These are phyloP conservation scores for Muscina levida DNA, from an alignment of 2,888 invertebrate genomes.

Conservation along the genomic window DNA sequence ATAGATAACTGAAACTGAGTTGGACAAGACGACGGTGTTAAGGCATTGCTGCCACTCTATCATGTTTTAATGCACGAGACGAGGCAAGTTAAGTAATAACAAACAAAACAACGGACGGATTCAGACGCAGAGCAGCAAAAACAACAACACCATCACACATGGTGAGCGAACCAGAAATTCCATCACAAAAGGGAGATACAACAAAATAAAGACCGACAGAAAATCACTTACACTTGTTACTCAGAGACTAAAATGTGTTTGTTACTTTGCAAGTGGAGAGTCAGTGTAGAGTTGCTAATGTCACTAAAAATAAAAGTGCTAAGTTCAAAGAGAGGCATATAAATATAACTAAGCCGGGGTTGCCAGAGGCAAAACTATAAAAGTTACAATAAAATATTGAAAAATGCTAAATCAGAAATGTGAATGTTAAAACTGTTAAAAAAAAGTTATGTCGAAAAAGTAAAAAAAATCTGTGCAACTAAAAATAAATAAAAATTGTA, in stretches of 20 bases:
- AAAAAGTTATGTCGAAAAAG: no score
- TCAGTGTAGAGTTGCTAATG: background rate
- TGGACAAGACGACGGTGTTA: slow-evolving; percentile 42
- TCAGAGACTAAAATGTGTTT: slow-evolving; percentile 18
- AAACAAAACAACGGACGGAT: slow-evolving; percentile 28
- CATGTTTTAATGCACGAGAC: slow-evolving; percentile 27
- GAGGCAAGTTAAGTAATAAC: slow-evolving; percentile 45
- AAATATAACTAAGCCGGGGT: slow-evolving; percentile 32
- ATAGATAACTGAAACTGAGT: slow-evolving; percentile 67
- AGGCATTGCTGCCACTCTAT: slow-evolving; percentile 34
- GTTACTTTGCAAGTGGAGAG: slow-evolving; percentile 4
- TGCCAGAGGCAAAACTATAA: no score
- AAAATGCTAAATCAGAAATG: no score
- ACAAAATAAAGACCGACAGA: background rate
- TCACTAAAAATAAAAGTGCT: no score
- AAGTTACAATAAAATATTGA: no score
- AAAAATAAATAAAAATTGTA: no score
- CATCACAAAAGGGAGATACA: slow-evolving; percentile 33
- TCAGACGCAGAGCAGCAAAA: no score
- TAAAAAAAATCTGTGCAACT: no score
- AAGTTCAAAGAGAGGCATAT: background rate
- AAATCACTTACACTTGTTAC: slow-evolving; percentile 37
- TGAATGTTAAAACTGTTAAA: no score
- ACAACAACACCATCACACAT: background rate
- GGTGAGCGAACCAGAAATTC: slow-evolving; percentile 13